phyloP scores from a whole-genome alignment of 2,888 invertebrate species.

The Pollenia griseotomentosa region DNA sequence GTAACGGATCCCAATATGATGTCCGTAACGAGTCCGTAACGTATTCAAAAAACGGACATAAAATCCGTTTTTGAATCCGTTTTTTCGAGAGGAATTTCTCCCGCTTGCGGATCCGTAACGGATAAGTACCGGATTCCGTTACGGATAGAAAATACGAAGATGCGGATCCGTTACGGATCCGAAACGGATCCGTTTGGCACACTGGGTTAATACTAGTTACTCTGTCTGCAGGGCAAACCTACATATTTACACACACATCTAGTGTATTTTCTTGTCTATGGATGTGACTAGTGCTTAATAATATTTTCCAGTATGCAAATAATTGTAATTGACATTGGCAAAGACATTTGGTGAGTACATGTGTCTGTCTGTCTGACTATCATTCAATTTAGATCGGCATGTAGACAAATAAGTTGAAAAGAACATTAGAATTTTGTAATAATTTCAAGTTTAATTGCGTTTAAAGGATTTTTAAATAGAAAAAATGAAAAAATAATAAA shows the following conservation, averaged over 20 bases:
- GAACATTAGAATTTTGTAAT: neutral
- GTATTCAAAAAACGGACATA: no score
- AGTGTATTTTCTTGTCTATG: neutral
- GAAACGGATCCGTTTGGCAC: no score
- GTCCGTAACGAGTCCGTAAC: no score
- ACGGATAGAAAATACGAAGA: no score
- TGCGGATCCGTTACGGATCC: no score
- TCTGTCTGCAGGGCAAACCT: no score
- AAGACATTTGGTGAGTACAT: conserved; percentile 54
- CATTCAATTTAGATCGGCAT: conserved; percentile 10
- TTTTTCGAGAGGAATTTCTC: no score
- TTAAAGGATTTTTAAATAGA: neutral
- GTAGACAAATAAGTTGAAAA: neutral
- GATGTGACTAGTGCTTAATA: conserved; percentile 3
- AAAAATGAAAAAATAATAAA: neutral
- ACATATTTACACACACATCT: neutral
- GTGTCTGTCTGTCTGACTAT: conserved; percentile 1
- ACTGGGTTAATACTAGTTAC: no score
- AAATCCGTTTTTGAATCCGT: no score
- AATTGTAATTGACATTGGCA: conserved; percentile 65
- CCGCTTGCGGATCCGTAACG: no score
- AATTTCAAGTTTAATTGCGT: conserved; percentile 52
- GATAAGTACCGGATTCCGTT: no score
- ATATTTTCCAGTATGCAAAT: conserved; percentile 44
- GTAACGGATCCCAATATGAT: no score